Base-by-base conservation (phyloP, 1,140 invertebrate genomes). In the Andricus grossulariae region DNA sequence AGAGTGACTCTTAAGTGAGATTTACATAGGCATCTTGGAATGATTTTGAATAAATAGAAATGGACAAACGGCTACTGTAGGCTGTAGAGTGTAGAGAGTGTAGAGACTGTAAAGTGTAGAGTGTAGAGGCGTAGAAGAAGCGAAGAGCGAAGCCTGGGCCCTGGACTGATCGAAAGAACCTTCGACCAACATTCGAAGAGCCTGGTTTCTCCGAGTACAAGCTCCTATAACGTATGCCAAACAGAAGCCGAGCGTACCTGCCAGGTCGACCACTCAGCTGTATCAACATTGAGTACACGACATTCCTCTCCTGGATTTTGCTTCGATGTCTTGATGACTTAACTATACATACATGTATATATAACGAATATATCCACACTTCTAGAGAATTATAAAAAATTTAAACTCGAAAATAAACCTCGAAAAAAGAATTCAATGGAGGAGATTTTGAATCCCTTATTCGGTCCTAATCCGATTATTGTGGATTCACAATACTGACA, bases 271-370 rank as follows among this genome's bases (percentile, higher is more conserved):
- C 89, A 91, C 90, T 91, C 90, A 91, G 90, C 90, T 91, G 90
- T 91, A 91, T 91, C 89, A 91, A 91, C 90, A 91, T 87, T 84
- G 82, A 85, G 85, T 91, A 91, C 89, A 91, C 85, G 90, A 91
- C 90, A 91, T 91, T 91, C 89, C 90, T 91, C 87, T 91, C 88
- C 78, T 71, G 32, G 32, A 73, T 66, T 66, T 45, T 21, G 32
- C 60, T 25, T 66, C 60, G 4, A 25, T 66, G 15, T 45, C 60
- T 39, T 66, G 21, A 25, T 66, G 60, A n/a, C 45, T 66, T 66
- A 66, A 66, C 60, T 39, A 25, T 16, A 25, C 25, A 39, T 45
- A 45, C 10, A 45, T 45, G 39, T 45, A 10, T 45, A 11, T 45
- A 11, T 45, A 45, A 7, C 39, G 10, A 45, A 45, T 45, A 45